Evolutionary conservation across 1,140 invertebrate genomes (phyloP).

Genomic region (Saccostrea echinata): DNA sequence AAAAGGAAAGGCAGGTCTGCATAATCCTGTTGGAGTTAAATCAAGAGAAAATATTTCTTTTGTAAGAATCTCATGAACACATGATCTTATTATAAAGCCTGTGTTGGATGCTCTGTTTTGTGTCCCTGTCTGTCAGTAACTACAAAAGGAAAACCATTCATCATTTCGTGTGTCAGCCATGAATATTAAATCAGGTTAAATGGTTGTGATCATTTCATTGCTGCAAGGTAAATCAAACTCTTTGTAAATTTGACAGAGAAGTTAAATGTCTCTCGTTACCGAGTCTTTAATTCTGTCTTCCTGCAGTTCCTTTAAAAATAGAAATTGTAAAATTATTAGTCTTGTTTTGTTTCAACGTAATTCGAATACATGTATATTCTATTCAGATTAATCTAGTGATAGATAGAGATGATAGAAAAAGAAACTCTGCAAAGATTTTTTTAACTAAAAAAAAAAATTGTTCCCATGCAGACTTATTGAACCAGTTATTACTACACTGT

Average conservation of each 20-base stretch:
- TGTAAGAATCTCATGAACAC: not conserved
- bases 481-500: too few relatives aligned
- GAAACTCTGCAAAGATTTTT: too few relatives aligned
- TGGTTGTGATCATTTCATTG: conserved; percentile 23
- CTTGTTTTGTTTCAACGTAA: too few relatives aligned
- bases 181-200: conserved; percentile 28
- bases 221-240: not conserved
- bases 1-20: not conserved
- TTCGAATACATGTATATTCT: too few relatives aligned
- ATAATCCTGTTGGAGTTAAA: not conserved
- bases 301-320: too few relatives aligned
- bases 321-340: too few relatives aligned
- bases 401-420: too few relatives aligned
- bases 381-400: too few relatives aligned
- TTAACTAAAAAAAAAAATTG: too few relatives aligned
- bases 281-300: too few relatives aligned
- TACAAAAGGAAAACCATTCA: not conserved
- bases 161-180: not conserved
- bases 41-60: not conserved
- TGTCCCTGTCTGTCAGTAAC: not conserved
- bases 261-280: too few relatives aligned
- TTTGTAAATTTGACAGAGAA: not conserved
- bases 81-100: not conserved
- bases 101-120: not conserved
- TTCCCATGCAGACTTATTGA: too few relatives aligned